Conservation (phyloP, 1,140 invertebrate species). For the Acyrthosiphon pisum region DNA sequence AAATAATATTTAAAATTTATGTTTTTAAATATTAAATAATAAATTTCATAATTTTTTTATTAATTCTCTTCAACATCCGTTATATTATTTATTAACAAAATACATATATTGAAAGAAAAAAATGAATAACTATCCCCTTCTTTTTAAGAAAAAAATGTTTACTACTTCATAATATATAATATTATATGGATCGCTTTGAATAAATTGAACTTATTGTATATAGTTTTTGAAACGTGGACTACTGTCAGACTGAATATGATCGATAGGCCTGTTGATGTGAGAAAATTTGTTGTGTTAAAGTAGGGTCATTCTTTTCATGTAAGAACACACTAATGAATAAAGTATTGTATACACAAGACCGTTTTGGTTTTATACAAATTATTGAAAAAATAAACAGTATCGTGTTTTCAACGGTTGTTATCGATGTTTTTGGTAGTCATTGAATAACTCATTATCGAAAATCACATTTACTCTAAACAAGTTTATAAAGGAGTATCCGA, state of each 20-base stretch:
- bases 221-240: constrained; percentile 8
- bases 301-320: constrained; percentile 20
- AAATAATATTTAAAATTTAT: neutral
- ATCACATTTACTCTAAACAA: neutral
- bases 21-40: too few relatives aligned
- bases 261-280: constrained; percentile 49
- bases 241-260: constrained; percentile 42
- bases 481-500: neutral
- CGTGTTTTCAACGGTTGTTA: neutral
- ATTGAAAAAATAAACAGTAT: neutral
- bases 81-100: neutral
- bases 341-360: neutral
- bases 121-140: neutral
- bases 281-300: constrained; percentile 26
- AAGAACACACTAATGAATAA: constrained; percentile 36
- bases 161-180: constrained; percentile 1
- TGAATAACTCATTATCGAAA: neutral
- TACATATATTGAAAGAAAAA: neutral
- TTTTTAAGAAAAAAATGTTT: constrained; percentile 29
- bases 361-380: neutral
- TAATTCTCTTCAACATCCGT: neutral
- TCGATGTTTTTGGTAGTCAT: neutral
- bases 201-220: constrained; percentile 29
- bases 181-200: constrained; percentile 20
- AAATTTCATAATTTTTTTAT: neutral